Conservation (phyloP, 1,140 invertebrate species). For the honey bee (Apis mellifera) region DNA sequence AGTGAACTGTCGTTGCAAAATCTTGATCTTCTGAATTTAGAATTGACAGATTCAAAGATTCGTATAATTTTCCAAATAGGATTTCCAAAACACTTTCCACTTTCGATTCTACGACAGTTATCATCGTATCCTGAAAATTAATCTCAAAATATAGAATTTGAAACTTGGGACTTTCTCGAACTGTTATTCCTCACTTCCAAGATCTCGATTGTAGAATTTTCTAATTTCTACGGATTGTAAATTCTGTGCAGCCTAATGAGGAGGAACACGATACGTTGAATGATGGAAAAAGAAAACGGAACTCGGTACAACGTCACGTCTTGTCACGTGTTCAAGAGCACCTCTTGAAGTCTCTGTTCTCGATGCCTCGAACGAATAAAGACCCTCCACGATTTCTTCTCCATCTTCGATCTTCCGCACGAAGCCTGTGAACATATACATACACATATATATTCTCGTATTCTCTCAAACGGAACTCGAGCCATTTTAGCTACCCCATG, state of each 20-base stretch:
- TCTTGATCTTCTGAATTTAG: too few species aligned
- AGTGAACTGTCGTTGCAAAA: too few species aligned
- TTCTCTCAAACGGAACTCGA: neutral
- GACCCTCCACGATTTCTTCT: constrained; percentile 37
- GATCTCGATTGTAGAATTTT: too few species aligned
- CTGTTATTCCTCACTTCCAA: too few species aligned
- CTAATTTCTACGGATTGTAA: neutral
- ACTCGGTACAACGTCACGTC: constrained; percentile 48
- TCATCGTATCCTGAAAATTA: too few species aligned
- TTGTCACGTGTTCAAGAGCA: constrained; percentile 68
- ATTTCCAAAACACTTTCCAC: too few species aligned
- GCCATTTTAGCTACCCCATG: constrained; percentile 4
- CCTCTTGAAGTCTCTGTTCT: constrained; percentile 59
- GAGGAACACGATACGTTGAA: neutral
- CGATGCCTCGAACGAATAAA: constrained; percentile 47
- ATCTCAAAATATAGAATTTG: neutral
- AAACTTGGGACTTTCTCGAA: too few species aligned
- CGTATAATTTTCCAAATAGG: too few species aligned
- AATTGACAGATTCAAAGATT: too few species aligned
- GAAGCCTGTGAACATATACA: constrained; percentile 16
- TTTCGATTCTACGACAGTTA: too few species aligned
- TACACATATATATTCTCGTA: neutral
- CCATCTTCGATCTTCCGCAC: constrained; percentile 57
- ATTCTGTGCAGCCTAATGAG: neutral
- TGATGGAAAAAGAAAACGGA: constrained; percentile 1